These are phyloP conservation scores for Rousettus leschenaultii DNA, from an alignment of 2,113 vertebrate species.

Conservation along the genomic window DNA sequence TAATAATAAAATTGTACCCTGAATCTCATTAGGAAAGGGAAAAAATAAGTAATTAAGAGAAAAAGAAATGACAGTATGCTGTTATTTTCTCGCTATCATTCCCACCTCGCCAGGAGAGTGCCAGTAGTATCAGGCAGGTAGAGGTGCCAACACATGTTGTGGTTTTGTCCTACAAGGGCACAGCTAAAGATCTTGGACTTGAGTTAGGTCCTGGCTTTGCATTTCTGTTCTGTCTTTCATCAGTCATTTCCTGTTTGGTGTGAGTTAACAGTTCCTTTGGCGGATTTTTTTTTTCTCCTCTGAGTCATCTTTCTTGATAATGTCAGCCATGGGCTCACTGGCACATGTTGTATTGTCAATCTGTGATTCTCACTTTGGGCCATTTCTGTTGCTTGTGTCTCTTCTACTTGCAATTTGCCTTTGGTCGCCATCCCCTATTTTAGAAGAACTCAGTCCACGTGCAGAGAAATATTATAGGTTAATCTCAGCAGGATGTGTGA, in stretches of 20 bases:
- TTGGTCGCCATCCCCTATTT: constrained; percentile 60
- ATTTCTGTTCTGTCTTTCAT: constrained; percentile 59
- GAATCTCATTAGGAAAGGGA: background rate
- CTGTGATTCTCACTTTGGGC: constrained; percentile 80
- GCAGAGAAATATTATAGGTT: constrained; percentile 76
- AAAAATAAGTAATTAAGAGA: background rate
- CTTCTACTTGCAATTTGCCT: constrained; percentile 71
- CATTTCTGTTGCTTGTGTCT: constrained; percentile 75
- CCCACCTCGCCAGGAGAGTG: background rate
- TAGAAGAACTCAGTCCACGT: constrained; percentile 60
- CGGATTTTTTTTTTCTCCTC: constrained; percentile 52
- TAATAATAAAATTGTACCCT: background rate
- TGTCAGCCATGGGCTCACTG: constrained; percentile 73
- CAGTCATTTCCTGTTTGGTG: constrained; percentile 67
- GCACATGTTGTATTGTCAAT: constrained; percentile 80
- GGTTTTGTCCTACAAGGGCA: background rate
- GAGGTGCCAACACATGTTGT: background rate
- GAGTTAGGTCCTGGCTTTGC: background rate
- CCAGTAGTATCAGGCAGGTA: background rate
- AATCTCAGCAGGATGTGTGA: constrained; percentile 73
- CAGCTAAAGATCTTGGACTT: constrained; percentile 14
- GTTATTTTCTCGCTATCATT: background rate
- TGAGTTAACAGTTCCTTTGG: constrained; percentile 53
- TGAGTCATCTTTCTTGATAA: constrained; percentile 72
- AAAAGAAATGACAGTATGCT: background rate